Conservation (phyloP, 1,140 invertebrate species). For the Lasaia peninsularis region DNA sequence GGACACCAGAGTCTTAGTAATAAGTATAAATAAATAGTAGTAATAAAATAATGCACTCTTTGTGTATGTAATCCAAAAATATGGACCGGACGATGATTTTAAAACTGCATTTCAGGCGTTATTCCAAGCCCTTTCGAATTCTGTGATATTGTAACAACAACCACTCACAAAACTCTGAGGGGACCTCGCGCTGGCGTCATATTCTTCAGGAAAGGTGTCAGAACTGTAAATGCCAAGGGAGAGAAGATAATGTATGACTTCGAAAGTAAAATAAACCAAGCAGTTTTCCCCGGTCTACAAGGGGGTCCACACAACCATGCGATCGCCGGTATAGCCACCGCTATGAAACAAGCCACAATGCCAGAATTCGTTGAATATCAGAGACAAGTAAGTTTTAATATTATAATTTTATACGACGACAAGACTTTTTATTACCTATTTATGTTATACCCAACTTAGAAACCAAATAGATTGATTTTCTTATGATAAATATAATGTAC, state of each 20-base stretch:
- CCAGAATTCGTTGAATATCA: slow-evolving; percentile 93
- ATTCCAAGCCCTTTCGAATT: slow-evolving; percentile 95
- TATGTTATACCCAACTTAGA: too few relatives aligned
- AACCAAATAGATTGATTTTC: neutral
- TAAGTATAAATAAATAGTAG: too few relatives aligned
- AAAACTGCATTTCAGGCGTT: slow-evolving; percentile 70
- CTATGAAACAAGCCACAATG: slow-evolving; percentile 90
- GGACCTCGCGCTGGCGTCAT: slow-evolving; percentile 94
- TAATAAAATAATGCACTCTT: too few relatives aligned
- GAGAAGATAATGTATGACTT: slow-evolving; percentile 91
- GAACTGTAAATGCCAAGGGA: slow-evolving; percentile 85
- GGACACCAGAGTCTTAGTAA: too few relatives aligned
- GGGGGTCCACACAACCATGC: slow-evolving; percentile 97
- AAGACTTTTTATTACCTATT: too few relatives aligned
- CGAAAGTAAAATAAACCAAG: slow-evolving; percentile 92
- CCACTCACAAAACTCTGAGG: slow-evolving; percentile 96
- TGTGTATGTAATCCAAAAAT: too few relatives aligned
- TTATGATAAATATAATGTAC: too few relatives aligned
- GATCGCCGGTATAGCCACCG: slow-evolving; percentile 93
- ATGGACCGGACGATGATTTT: too few relatives aligned
- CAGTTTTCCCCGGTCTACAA: slow-evolving; percentile 94
- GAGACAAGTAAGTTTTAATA: slow-evolving; percentile 81
- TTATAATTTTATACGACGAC: neutral
- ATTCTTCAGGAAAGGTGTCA: slow-evolving; percentile 92
- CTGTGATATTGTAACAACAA: slow-evolving; percentile 96